Base-by-base conservation (phyloP, 1,140 invertebrate species). In the Halotydeus destructor region DNA sequence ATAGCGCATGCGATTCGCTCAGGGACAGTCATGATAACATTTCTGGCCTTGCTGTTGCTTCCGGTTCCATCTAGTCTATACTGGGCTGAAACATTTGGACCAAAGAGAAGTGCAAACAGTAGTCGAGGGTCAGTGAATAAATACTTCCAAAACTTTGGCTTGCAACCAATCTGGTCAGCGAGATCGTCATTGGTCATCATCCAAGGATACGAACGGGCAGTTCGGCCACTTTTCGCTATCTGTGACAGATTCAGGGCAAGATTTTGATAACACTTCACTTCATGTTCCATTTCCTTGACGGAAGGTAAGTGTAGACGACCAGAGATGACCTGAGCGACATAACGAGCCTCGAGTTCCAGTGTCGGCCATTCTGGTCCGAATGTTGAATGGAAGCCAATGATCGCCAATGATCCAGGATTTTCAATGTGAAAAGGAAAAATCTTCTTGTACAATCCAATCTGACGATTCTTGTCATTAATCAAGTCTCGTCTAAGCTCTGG, bases 341-440 rank as follows among this genome's bases (percentile, higher is more conserved):
- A 54, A 16, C 52, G 45, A 5, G 48, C 27, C 24, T 54, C 52
- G 21, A 69, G 57, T 52, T 69, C 67, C 9, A 60, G 54, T 34
- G 67, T 60, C 9, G 66, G 66, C 42, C 63, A 57, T n/a, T 69
- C 51, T 22, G 62, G 54, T 23, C 66, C 65, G 28, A 64, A 49
- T 31, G 67, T 63, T 50, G 67, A 67, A 31, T 65, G 50, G 25
- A 62, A 56, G 1, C 66, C 68, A 41, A 69, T 67, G 5, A 69
- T 49, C 19, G 60, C 60, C 32, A 69, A 39, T 2, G 58, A 60
- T 8, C 37, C 19, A 43, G 45, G 56, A 55, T 42, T 11, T 43
- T 39, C 25, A 8, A 43, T 22, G 45, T 43, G 9, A 16, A 32
- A 42, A 3, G 39, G 21, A 24, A 44, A 49, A n/a, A 50, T 22